phyloP scores from a whole-genome alignment of 2,888 invertebrate species.

The Erebia ligea region DNA sequence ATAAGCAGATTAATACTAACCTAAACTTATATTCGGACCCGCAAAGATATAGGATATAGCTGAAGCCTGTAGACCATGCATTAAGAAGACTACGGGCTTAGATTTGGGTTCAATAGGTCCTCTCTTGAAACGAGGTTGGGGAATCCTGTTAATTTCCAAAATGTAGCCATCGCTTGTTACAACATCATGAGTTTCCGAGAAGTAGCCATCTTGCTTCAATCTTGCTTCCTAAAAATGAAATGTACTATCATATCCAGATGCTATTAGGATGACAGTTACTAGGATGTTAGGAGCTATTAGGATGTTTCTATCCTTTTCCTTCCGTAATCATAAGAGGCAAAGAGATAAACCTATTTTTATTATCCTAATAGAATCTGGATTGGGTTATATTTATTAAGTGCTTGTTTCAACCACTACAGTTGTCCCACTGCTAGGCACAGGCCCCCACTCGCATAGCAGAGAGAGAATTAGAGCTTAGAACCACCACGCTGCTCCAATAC shows the following conservation, averaged over 20 bases:
- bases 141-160: constrained; percentile 52
- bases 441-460: too few relatives aligned
- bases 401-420: too few relatives aligned
- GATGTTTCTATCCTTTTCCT: too few relatives aligned
- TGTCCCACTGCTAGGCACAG: too few relatives aligned
- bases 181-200: constrained; percentile 48
- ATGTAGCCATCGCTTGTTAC: constrained; percentile 53
- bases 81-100: constrained; percentile 50
- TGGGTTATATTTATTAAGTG: too few relatives aligned
- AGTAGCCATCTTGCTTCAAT: constrained; percentile 46
- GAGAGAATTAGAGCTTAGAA: too few relatives aligned
- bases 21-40: constrained; percentile 46
- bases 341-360: too few relatives aligned
- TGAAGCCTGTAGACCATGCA: constrained; percentile 51
- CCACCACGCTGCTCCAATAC: too few relatives aligned
- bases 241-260: too few relatives aligned
- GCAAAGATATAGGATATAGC: constrained; percentile 44
- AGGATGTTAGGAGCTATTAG: too few relatives aligned
- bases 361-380: too few relatives aligned
- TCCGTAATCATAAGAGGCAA: too few relatives aligned
- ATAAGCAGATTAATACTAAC: constrained; percentile 37
- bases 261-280: not conserved
- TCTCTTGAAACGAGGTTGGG: constrained; percentile 41
- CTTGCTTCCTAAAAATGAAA: constrained; percentile 32
- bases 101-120: constrained; percentile 14